Evolutionary conservation across 1,140 invertebrate genomes (phyloP).

Genomic region (Megalonaias nervosa): DNA sequence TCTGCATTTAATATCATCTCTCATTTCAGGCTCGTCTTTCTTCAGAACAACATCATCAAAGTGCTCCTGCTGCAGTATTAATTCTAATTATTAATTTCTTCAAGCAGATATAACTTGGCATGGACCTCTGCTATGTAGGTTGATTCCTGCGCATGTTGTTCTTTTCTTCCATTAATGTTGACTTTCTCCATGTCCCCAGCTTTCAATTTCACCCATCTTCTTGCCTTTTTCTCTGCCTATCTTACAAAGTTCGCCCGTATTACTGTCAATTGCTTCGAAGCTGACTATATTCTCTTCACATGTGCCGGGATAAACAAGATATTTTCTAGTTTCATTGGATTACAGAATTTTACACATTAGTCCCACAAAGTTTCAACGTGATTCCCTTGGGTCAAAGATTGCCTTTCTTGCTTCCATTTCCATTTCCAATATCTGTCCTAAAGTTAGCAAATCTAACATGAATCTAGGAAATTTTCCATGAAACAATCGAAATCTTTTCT

Average conservation of each 20-base stretch:
- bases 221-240: conserved; percentile 5
- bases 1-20: background rate
- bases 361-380: conserved; percentile 1
- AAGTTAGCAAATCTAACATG: background rate
- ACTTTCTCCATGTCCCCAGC: background rate
- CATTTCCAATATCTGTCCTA: background rate
- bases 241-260: conserved; percentile 5
- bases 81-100: background rate
- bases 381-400: background rate
- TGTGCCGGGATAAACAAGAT: background rate
- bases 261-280: background rate
- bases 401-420: background rate
- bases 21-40: background rate
- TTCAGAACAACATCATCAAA: conserved; percentile 1
- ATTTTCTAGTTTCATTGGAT: background rate
- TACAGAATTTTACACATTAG: conserved; percentile 2
- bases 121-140: background rate
- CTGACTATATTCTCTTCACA: background rate
- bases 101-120: background rate
- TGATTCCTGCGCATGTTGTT: background rate
- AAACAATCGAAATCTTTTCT: no score
- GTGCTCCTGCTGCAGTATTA: conserved; percentile 1
- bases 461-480: no score
- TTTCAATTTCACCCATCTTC: conserved; percentile 2
- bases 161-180: background rate